phyloP scores from a whole-genome alignment of 2,113 vertebrate species.

The Carassius auratus region DNA sequence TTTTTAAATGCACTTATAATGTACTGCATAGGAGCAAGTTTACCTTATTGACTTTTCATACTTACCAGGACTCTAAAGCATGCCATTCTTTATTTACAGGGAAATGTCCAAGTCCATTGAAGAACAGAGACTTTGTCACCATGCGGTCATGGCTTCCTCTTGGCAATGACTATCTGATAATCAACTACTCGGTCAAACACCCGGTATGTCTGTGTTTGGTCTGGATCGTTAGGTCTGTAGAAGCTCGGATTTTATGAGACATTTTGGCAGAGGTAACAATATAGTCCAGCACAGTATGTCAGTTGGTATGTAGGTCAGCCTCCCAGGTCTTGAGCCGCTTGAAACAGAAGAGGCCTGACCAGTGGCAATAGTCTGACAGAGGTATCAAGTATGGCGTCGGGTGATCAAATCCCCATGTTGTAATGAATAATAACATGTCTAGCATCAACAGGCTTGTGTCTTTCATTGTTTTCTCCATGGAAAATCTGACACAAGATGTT shows the following conservation, averaged over 20 bases:
- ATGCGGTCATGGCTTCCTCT: conserved; percentile 88
- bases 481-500: conserved; percentile 17
- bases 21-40: no score
- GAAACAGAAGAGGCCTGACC: conserved; percentile 49
- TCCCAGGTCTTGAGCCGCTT: conserved; percentile 41
- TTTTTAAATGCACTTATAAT: no score
- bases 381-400: conserved; percentile 45
- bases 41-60: no score
- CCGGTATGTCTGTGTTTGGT: conserved; percentile 71
- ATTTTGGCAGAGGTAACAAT: conserved; percentile 17
- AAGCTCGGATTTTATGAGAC: conserved; percentile 33
- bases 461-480: conserved; percentile 36
- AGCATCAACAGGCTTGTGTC: conserved; percentile 16
- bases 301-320: conserved; percentile 49
- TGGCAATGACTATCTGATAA: conserved; percentile 86
- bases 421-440: conserved; percentile 55
- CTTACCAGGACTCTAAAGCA: neutral
- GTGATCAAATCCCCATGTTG: conserved; percentile 48
- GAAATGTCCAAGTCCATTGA: conserved; percentile 80
- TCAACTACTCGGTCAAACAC: conserved; percentile 90
- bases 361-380: conserved; percentile 52
- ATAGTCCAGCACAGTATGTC: conserved; percentile 47
- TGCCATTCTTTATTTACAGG: conserved; percentile 54
- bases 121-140: conserved; percentile 90
- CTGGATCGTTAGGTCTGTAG: conserved; percentile 22